Conservation (phyloP, 1,140 invertebrate species). For the Glomeris maerens region DNA sequence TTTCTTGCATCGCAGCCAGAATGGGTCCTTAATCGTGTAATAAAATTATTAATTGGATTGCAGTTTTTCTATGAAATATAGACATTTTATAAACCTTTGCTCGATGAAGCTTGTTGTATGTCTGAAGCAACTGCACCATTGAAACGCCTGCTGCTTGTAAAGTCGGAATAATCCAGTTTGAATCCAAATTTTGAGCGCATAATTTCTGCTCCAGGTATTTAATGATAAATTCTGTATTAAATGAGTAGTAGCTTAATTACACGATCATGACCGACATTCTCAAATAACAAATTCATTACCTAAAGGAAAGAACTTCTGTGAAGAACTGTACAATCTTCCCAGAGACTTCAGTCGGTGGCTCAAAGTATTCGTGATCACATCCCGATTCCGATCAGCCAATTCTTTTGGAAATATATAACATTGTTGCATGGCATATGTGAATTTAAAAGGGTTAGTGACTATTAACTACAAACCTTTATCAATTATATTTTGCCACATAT, state of each 20-base stretch:
- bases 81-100: slow-evolving; percentile 23
- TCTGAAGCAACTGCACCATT: slow-evolving; percentile 30
- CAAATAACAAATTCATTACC: slow-evolving; percentile 26
- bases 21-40: slow-evolving; percentile 24
- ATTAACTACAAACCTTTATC: slow-evolving; percentile 33
- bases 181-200: slow-evolving; percentile 22
- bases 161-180: slow-evolving; percentile 31
- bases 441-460: slow-evolving; percentile 6
- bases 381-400: slow-evolving; percentile 2
- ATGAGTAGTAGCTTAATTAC: slow-evolving; percentile 1
- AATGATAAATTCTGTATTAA: slow-evolving; percentile 33
- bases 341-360: slow-evolving; percentile 32
- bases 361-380: slow-evolving; percentile 27
- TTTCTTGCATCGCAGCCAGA: slow-evolving; percentile 25
- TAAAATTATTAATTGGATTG: neutral
- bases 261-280: neutral
- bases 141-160: slow-evolving; percentile 32
- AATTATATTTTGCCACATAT: slow-evolving; percentile 40
- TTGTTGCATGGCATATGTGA: slow-evolving; percentile 13
- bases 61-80: slow-evolving; percentile 5
- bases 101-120: slow-evolving; percentile 36
- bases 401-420: slow-evolving; percentile 12
- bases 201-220: slow-evolving; percentile 31
- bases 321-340: slow-evolving; percentile 31
- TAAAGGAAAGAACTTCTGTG: slow-evolving; percentile 40